These are phyloP conservation scores for Helicoverpa assulta DNA, from an alignment of 2,888 invertebrate species.

Conservation along the genomic window DNA sequence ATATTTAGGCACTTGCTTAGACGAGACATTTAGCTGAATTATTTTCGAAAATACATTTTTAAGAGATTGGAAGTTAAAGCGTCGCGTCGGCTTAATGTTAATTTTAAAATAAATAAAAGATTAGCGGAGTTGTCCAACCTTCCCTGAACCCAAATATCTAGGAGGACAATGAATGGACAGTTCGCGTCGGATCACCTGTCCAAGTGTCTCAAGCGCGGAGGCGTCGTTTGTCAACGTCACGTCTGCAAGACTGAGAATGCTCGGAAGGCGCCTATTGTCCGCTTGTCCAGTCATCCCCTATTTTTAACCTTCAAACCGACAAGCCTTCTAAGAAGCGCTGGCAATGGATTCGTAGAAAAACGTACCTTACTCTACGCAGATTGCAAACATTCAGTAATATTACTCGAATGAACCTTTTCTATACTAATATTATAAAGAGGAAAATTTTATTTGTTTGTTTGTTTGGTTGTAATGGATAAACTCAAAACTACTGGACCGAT, in stretches of 20 bases:
- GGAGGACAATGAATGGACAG: slow-evolving; percentile 79
- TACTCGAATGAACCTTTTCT: slow-evolving; percentile 35
- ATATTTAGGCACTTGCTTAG: slow-evolving; percentile 26
- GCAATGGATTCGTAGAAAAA: slow-evolving; percentile 35
- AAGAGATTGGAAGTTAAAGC: not conserved
- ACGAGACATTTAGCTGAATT: not conserved
- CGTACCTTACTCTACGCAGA: slow-evolving; percentile 16
- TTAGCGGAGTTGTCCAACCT: slow-evolving; percentile 55
- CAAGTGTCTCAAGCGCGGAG: slow-evolving; percentile 77
- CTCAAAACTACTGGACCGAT: no score
- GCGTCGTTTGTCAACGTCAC: slow-evolving; percentile 83
- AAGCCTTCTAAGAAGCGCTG: slow-evolving; percentile 46
- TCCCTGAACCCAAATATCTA: slow-evolving; percentile 68
- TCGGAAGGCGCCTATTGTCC: slow-evolving; percentile 77
- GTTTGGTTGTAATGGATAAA: no score
- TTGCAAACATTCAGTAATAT: slow-evolving; percentile 45
- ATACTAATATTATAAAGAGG: no score
- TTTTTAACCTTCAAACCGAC: slow-evolving; percentile 73
- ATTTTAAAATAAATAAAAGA: slow-evolving; percentile 60
- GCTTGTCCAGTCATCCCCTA: slow-evolving; percentile 72
- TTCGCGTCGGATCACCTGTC: slow-evolving; percentile 84
- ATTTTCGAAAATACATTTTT: slow-evolving; percentile 1
- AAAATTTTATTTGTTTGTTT: no score
- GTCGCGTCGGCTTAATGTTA: slow-evolving; percentile 6
- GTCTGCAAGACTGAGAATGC: slow-evolving; percentile 71